These are phyloP conservation scores for Oostethus manadensis DNA, from an alignment of 2,113 vertebrate genomes.

Conservation along the genomic window DNA sequence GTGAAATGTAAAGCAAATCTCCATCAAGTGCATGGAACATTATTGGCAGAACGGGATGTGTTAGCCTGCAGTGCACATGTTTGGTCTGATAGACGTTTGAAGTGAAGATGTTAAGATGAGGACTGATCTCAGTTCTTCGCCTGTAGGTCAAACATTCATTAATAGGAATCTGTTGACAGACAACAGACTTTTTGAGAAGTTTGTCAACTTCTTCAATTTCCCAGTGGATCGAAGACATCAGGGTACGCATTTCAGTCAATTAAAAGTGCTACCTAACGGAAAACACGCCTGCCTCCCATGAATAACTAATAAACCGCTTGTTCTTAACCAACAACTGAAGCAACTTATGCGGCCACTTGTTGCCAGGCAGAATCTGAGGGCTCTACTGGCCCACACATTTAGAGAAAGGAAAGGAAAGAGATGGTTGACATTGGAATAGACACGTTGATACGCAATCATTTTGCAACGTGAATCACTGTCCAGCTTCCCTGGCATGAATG, in stretches of 20 bases:
- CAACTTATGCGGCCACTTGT: too few relatives aligned
- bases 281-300: neutral
- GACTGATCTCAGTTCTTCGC: constrained; percentile 13
- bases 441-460: too few relatives aligned
- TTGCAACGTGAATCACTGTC: too few relatives aligned
- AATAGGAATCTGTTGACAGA: neutral
- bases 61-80: neutral
- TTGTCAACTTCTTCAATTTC: neutral
- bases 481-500: too few relatives aligned
- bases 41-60: neutral
- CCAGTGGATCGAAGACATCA: neutral
- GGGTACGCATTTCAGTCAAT: neutral
- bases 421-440: too few relatives aligned
- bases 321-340: too few relatives aligned
- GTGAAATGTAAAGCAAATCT: neutral
- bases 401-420: too few relatives aligned
- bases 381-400: too few relatives aligned
- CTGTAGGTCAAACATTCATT: constrained; percentile 10
- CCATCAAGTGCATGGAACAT: too few relatives aligned
- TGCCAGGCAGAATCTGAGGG: too few relatives aligned
- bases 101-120: neutral
- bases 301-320: too few relatives aligned
- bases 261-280: neutral
- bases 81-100: constrained; percentile 7
- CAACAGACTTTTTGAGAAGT: neutral